Evolutionary conservation across 2,797 vertebrate species (phyloP).

Genomic region (Ciconia nigra): DNA sequence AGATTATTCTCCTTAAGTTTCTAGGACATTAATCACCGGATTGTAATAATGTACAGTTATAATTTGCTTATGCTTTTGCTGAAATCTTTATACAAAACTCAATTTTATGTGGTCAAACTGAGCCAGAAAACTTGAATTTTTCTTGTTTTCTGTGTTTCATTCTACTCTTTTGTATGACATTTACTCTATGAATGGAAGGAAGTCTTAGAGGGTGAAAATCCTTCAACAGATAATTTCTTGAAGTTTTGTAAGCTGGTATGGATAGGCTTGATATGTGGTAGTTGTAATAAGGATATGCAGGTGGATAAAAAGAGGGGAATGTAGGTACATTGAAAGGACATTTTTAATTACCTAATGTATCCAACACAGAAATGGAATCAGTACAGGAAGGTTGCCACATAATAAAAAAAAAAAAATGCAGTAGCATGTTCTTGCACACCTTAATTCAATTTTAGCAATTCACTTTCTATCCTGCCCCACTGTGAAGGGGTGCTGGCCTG

Average conservation of each 20-base stretch:
- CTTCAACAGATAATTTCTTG: not conserved
- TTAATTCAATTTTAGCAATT: not conserved
- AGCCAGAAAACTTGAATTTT: not conserved
- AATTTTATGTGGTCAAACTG: not conserved
- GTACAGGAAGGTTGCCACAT: not conserved
- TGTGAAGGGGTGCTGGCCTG: not conserved
- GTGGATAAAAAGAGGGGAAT: not conserved
- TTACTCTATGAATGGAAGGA: not conserved
- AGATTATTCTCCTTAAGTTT: not conserved
- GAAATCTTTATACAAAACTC: not conserved
- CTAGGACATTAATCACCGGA: not conserved
- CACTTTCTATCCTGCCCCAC: not conserved
- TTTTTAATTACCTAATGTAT: not conserved
- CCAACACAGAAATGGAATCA: not conserved
- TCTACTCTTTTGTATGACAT: not conserved
- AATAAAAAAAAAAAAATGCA: not conserved
- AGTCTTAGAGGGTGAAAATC: not conserved
- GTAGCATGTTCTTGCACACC: not conserved
- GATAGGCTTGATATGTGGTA: not conserved
- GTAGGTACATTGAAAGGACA: not conserved
- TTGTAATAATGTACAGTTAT: not conserved
- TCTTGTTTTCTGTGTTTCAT: not conserved
- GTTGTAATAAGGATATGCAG: not conserved
- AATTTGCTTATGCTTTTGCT: not conserved
- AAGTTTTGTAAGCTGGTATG: not conserved